Percentiles rank a stretch among this genome's conserved stretches.
Conservation (phyloP, 2,113 vertebrate species). For the Gambusia affinis region DNA sequence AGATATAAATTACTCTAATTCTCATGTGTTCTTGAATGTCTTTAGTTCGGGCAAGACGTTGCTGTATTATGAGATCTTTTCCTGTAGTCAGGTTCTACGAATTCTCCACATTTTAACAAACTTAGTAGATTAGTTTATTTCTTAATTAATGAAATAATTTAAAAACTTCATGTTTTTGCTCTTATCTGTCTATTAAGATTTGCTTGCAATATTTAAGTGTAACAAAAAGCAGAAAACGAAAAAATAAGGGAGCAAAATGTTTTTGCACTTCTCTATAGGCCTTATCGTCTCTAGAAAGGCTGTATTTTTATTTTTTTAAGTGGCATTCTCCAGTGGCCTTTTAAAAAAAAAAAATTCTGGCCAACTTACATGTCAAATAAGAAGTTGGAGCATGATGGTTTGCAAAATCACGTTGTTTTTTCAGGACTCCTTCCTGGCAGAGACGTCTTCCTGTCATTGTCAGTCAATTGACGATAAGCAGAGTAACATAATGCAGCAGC, state of each 20-base stretch:
- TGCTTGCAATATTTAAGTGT: background rate
- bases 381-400: conserved; percentile 14
- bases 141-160: background rate
- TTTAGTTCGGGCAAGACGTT: background rate
- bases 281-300: background rate
- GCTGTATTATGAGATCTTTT: background rate
- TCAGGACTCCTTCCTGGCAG: conserved; percentile 38
- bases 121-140: background rate
- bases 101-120: background rate
- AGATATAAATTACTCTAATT: too few species aligned
- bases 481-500: conserved; percentile 31
- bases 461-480: conserved; percentile 52
- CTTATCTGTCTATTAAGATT: background rate
- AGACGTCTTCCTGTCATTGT: conserved; percentile 39
- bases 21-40: too few species aligned
- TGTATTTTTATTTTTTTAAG: background rate
- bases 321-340: background rate
- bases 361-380: background rate
- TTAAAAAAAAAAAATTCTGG: background rate
- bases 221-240: background rate
- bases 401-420: conserved; percentile 20
- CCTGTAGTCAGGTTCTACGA: background rate
- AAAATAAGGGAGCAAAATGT: background rate
- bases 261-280: background rate
- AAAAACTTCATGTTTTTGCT: background rate